phyloP scores from a whole-genome alignment of 2,888 invertebrate genomes.

The Tiliacea aurago region DNA sequence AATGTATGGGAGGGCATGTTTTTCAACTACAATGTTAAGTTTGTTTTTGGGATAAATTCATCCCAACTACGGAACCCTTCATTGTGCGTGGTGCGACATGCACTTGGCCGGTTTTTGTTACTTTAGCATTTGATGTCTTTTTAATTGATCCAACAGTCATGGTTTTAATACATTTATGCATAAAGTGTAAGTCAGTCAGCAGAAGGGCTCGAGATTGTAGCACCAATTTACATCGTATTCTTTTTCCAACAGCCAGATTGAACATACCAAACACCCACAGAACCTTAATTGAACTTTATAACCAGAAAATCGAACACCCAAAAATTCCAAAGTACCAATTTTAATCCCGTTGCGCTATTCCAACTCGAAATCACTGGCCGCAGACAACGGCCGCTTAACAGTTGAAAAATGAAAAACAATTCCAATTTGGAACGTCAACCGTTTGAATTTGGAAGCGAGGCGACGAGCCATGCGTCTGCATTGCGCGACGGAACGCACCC shows the following conservation, averaged over 20 bases:
- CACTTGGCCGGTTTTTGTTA: too few relatives aligned
- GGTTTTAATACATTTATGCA: neutral
- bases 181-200: neutral
- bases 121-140: neutral
- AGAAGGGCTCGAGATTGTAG: neutral
- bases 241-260: conserved; percentile 40
- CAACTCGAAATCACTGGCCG: conserved; percentile 80
- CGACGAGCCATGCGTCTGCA: conserved; percentile 77
- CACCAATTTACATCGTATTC: conserved; percentile 10
- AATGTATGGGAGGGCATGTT: too few relatives aligned
- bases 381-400: conserved; percentile 80
- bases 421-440: conserved; percentile 88
- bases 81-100: too few relatives aligned
- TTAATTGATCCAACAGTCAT: neutral
- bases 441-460: conserved; percentile 84
- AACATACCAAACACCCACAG: conserved; percentile 44
- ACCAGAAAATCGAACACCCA: conserved; percentile 49
- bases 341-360: conserved; percentile 70
- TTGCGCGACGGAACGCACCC: conserved; percentile 74
- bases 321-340: conserved; percentile 65
- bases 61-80: too few relatives aligned
- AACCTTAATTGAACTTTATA: conserved; percentile 60
- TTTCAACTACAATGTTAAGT: too few relatives aligned
- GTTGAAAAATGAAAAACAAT: conserved; percentile 88
- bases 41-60: too few relatives aligned